Conservation (phyloP, 2,888 invertebrate genomes). For the Dasysyrphus tricinctus region DNA sequence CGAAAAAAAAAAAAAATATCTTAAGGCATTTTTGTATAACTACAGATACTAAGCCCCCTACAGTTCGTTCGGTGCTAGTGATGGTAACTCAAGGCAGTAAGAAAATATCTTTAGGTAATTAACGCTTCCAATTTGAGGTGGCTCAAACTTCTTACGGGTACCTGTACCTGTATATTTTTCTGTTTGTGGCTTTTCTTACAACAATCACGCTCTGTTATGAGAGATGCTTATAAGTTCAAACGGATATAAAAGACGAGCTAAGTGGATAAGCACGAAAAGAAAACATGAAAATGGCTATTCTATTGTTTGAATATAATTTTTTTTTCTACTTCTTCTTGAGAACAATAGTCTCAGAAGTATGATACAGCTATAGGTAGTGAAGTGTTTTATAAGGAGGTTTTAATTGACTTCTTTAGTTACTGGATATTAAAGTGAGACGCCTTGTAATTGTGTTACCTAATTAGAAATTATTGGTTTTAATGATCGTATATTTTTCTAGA, state of each 20-base stretch:
- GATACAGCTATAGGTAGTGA: constrained; percentile 2
- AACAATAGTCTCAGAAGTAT: constrained; percentile 41
- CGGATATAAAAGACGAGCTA: constrained; percentile 54
- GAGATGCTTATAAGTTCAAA: constrained; percentile 60
- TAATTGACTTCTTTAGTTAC: constrained; percentile 19
- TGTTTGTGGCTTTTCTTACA: constrained; percentile 23
- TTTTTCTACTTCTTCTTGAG: constrained; percentile 4
- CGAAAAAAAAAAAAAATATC: constrained; percentile 10
- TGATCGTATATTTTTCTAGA: neutral
- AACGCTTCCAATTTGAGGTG: constrained; percentile 51
- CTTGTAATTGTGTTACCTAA: neutral
- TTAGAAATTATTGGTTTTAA: neutral
- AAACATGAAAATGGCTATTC: constrained; percentile 54
- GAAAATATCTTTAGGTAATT: constrained; percentile 64
- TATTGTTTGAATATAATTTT: constrained; percentile 21
- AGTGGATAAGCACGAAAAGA: constrained; percentile 64
- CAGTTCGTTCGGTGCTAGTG: neutral
- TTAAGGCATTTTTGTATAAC: neutral
- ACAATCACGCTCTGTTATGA: neutral
- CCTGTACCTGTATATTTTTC: neutral
- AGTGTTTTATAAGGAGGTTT: constrained; percentile 7
- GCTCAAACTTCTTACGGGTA: constrained; percentile 8
- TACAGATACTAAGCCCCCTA: neutral
- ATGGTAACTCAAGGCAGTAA: constrained; percentile 41
- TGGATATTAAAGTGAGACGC: constrained; percentile 13